Evolutionary conservation across 1,140 invertebrate species (phyloP), one percentile per base, ranked within the genome.

Genomic region (Lasaia peninsularis): DNA sequence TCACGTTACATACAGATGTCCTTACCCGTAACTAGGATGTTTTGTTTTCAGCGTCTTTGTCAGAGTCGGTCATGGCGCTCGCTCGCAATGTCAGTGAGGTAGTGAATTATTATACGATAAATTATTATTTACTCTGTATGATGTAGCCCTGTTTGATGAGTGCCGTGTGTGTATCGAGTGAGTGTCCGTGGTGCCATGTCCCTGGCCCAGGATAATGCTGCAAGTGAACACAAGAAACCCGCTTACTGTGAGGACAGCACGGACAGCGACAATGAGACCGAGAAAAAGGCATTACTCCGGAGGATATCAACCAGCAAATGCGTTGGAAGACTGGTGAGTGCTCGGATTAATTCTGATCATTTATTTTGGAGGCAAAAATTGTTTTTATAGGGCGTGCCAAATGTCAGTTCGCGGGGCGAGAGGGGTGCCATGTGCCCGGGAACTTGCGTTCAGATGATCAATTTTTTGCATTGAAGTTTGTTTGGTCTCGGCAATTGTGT

Each of bases 261-360:
- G 24, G 85, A 88, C 60, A 86, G 81, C 63, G 85, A 88, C 55
- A 85, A 88, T 82, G 85, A 88, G 32, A 81, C 73, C 12, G 82
- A 88, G 53, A 80, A 66, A 63, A 86, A 83, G 63, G 72, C 67
- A 9, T 62, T 88, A 33, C 61, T 86, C 18, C 72, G 82, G 12
- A 76, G 85, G 63, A 78, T 88, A 67, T 88, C 85, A 28, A 88
- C 85, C 32, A 88, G 82, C 71, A 88, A 88, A 69, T 88, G 85
- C 64, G 75, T 86, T 60, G 85, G 85, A 50, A 71, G 85, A 67
- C 63, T 88, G 78, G 85, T 88, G 62, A 83, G 80, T 78, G 32
- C 54, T 57, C 0, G 18, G 18, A 20, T 55, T 28, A 21, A 44
- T 37, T 50, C 40, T 56, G 31, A 60, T 40, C 28, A 24, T 51